Evolutionary conservation across 2,113 vertebrate species (phyloP).

Genomic region (Halichoeres trimaculatus): DNA sequence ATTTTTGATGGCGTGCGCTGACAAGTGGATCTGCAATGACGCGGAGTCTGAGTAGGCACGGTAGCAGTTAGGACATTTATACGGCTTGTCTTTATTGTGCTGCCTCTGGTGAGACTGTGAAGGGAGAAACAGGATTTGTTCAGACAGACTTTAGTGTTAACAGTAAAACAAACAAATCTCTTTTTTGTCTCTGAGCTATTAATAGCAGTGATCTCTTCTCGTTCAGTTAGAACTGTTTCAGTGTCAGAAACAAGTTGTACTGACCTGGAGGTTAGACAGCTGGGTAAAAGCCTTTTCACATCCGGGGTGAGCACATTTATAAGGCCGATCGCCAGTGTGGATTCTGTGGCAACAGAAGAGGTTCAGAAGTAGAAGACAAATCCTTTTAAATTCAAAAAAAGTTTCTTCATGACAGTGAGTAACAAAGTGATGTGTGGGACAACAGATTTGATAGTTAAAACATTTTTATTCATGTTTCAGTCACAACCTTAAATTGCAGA

Average conservation of each 20-base stretch:
- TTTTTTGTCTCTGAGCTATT: not conserved
- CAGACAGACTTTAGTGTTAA: not conserved
- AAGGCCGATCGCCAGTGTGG: conserved; percentile 86
- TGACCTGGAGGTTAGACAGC: conserved; percentile 86
- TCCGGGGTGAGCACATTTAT: conserved; percentile 86
- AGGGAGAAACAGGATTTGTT: conserved; percentile 4
- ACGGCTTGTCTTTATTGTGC: conserved; percentile 99
- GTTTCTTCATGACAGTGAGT: too few species aligned
- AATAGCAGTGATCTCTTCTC: not conserved
- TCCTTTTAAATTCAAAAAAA: not conserved
- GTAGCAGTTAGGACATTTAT: conserved; percentile 99
- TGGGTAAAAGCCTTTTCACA: conserved; percentile 88
- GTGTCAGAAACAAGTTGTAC: conserved; percentile 7
- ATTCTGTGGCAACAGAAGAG: conserved; percentile 72
- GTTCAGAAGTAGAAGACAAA: not conserved
- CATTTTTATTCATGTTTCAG: too few species aligned
- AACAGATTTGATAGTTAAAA: not conserved
- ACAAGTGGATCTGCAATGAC: conserved; percentile 98
- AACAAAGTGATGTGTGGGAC: not conserved
- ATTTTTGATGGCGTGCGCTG: conserved; percentile 97
- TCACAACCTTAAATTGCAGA: too few species aligned
- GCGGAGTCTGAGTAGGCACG: conserved; percentile 97
- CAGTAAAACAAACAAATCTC: not conserved
- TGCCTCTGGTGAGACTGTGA: conserved; percentile 97
- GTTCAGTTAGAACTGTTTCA: not conserved